These are phyloP conservation scores for Tautogolabrus adspersus DNA, from an alignment of 2,113 vertebrate species.

Conservation along the genomic window DNA sequence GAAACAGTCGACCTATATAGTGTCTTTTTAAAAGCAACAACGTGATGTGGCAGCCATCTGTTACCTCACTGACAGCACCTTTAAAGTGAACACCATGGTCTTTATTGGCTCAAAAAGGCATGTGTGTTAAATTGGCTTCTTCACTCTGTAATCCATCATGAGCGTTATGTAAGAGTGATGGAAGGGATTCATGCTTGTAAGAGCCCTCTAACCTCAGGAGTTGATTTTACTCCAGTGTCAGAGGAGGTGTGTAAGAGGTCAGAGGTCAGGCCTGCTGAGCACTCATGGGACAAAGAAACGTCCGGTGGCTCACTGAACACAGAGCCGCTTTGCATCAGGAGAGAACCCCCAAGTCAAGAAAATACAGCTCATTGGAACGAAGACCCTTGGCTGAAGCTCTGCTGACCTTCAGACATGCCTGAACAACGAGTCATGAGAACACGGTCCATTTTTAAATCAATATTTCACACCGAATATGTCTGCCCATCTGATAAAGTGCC, in stretches of 20 bases:
- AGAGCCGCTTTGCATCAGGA: not conserved
- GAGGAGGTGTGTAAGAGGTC: not conserved
- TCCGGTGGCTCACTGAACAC: not conserved
- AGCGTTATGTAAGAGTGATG: conserved; percentile 47
- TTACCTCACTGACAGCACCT: conserved; percentile 39
- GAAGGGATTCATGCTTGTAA: conserved; percentile 24
- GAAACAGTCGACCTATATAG: conserved; percentile 1
- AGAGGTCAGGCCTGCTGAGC: conserved; percentile 24
- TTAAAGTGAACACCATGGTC: conserved; percentile 33
- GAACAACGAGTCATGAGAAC: conserved; percentile 31
- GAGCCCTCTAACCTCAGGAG: conserved; percentile 10
- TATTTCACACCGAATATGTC: conserved; percentile 40
- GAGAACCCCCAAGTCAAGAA: not conserved
- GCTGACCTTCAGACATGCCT: conserved; percentile 39
- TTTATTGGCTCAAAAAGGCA: conserved; percentile 40
- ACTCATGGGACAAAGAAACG: conserved; percentile 1
- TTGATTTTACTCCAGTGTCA: conserved; percentile 21
- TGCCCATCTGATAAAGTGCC: conserved; percentile 51
- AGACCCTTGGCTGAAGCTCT: conserved; percentile 23
- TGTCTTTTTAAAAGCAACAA: conserved; percentile 7
- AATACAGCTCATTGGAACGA: conserved; percentile 30
- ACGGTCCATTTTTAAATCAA: conserved; percentile 46
- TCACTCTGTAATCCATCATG: conserved; percentile 56
- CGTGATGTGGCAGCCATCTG: conserved; percentile 57
- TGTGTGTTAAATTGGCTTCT: conserved; percentile 56